Percentiles rank a stretch among this genome's conserved stretches.
Evolutionary conservation across 2,113 vertebrate genomes (phyloP).

Genomic region (Sylvia atricapilla): DNA sequence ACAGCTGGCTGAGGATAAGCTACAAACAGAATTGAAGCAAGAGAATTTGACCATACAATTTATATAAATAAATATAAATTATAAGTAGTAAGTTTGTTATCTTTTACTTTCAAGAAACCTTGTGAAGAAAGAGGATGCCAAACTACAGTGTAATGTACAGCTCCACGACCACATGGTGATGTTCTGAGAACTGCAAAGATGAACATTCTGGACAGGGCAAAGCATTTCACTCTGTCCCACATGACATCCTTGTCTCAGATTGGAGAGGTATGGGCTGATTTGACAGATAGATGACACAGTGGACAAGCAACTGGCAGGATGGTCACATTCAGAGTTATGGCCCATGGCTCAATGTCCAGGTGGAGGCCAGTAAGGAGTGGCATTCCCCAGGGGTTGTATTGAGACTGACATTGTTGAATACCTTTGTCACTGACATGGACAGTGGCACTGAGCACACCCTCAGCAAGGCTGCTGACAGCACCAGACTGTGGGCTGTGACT

Average conservation of each 20-base stretch:
- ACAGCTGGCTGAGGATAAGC: background rate
- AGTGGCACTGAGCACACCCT: background rate
- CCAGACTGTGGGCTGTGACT: background rate
- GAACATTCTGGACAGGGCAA: background rate
- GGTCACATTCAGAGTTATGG: background rate
- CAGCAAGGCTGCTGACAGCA: background rate
- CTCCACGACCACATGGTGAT: background rate
- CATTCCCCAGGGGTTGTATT: accelerated
- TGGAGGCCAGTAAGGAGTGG: background rate
- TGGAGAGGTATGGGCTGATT: background rate
- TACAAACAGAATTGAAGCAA: background rate
- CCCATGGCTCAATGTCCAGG: background rate
- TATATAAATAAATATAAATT: background rate
- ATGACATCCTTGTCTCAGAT: background rate
- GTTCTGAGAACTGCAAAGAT: background rate
- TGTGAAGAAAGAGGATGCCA: background rate
- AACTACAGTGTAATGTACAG: background rate
- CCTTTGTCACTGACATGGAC: accelerated
- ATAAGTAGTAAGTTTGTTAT: background rate
- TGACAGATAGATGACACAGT: accelerated
- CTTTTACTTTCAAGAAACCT: background rate
- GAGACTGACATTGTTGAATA: accelerated
- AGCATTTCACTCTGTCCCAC: background rate
- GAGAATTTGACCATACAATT: background rate
- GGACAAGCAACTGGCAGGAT: background rate